Conservation (phyloP, 2,113 vertebrate genomes). For the Aplodontia rufa region DNA sequence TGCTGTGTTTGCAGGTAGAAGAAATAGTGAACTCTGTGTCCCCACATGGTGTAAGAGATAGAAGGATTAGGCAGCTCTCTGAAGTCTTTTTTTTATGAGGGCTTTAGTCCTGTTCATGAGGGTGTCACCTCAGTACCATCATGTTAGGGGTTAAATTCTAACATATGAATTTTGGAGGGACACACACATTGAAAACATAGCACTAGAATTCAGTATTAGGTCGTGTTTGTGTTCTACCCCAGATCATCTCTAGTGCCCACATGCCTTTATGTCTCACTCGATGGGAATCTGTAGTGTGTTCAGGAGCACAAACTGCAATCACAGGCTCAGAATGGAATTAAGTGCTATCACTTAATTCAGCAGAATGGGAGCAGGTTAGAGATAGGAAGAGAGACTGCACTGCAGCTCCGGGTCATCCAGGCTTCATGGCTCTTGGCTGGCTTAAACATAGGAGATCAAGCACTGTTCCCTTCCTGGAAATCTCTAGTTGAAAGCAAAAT, state of each 20-base stretch:
- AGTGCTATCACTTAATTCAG: too few species aligned
- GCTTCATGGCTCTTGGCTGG: background rate
- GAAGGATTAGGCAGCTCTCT: background rate
- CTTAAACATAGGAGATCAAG: background rate
- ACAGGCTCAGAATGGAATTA: too few species aligned
- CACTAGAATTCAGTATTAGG: background rate
- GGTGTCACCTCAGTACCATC: background rate
- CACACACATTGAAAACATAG: background rate
- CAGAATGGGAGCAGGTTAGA: background rate
- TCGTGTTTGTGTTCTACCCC: too few species aligned
- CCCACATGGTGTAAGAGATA: background rate
- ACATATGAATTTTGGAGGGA: background rate
- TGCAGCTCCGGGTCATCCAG: background rate
- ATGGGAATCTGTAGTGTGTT: background rate
- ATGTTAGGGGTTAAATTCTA: background rate
- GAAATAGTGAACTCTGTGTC: background rate
- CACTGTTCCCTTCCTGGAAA: background rate
- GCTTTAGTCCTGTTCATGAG: background rate
- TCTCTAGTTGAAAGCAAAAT: background rate
- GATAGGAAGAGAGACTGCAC: background rate
- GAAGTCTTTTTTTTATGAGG: background rate
- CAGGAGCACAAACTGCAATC: background rate
- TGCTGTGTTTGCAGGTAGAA: background rate
- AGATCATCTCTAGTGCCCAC: background rate
- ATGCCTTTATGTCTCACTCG: too few species aligned